These are phyloP conservation scores for Argyrosomus regius DNA, from an alignment of 2,797 vertebrate species.

Conservation along the genomic window DNA sequence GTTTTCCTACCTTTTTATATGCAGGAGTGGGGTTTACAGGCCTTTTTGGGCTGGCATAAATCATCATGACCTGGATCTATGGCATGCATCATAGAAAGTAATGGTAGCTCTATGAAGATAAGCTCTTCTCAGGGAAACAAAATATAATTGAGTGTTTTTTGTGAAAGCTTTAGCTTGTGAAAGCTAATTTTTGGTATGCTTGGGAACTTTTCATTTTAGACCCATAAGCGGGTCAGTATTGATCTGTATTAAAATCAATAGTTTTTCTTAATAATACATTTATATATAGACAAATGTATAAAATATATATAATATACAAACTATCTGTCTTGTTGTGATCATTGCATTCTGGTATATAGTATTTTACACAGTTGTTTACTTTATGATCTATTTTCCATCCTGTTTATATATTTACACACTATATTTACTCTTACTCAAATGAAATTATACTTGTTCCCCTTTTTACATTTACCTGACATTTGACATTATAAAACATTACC, in stretches of 20 bases:
- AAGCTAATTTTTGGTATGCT: neutral
- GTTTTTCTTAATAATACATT: neutral
- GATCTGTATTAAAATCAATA: neutral
- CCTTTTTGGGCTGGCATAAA: conserved; percentile 61
- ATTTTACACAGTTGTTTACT: too few relatives aligned
- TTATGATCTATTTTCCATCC: too few relatives aligned
- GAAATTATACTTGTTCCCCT: neutral
- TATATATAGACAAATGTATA: neutral
- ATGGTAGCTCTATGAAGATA: conserved; percentile 29
- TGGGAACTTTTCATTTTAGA: neutral
- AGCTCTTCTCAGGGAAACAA: conserved; percentile 9
- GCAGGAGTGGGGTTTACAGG: conserved; percentile 50
- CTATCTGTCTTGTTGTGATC: neutral
- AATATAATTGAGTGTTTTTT: conserved; percentile 6
- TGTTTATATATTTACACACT: too few relatives aligned
- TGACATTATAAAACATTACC: neutral
- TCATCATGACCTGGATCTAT: conserved; percentile 70
- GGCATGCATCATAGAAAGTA: conserved; percentile 39
- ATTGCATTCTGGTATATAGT: too few relatives aligned
- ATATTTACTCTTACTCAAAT: too few relatives aligned
- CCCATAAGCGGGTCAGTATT: neutral
- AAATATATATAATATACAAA: neutral
- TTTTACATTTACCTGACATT: neutral
- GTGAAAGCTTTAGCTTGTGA: neutral
- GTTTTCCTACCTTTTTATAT: conserved; percentile 43